Evolutionary conservation across 2,888 invertebrate species (phyloP), one percentile per base, ranked within the genome.

Genomic region (Notocelia uddmanniana): DNA sequence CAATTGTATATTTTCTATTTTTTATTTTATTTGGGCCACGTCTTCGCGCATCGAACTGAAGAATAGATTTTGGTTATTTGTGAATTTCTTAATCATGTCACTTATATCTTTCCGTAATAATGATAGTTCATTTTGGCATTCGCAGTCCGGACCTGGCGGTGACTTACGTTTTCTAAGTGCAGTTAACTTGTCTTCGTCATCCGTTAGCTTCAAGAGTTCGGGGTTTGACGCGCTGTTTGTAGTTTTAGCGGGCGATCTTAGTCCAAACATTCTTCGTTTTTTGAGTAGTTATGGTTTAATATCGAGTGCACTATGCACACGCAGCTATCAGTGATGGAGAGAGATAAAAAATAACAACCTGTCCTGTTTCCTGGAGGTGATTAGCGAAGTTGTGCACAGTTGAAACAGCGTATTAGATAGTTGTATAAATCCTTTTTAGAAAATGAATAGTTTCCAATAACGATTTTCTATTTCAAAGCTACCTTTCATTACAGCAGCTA

Each of bases 261-360:
- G 3, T 6, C 6, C 3, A 48, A 3, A n/a, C 48, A 48, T 48
- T 48, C 18, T n/a, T 48, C 18, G 9, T 8, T 8, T 48, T n/a
- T n/a, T 9, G 9, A 6, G 48, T 18, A 9, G 9, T 48, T 48
- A 18, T 18, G 18, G 48, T 48, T 9, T 18, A 18, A 2, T 48
- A 48, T 48, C 48, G 18, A 6, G 2, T n/a, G 18, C n/a, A 48
- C 48, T 45, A n/a, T n/a, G n/a, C 18, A 48, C 18, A 18, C 18
- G 9, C 3, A 9, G 18, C n/a, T 18, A 18, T 18, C 48, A 6
- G n/a, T 31, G 31, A 34, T 31, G 8, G 57, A 57, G n/a, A 31
- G 57, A 57, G 57, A 31, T 26, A n/a, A 57, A 57, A 57, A 57
- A 57, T 57, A 57, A n/a, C 57, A 57, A 57, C n/a, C 57, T 2